phyloP scores from a whole-genome alignment of 2,113 vertebrate genomes.

The Gambusia affinis region DNA sequence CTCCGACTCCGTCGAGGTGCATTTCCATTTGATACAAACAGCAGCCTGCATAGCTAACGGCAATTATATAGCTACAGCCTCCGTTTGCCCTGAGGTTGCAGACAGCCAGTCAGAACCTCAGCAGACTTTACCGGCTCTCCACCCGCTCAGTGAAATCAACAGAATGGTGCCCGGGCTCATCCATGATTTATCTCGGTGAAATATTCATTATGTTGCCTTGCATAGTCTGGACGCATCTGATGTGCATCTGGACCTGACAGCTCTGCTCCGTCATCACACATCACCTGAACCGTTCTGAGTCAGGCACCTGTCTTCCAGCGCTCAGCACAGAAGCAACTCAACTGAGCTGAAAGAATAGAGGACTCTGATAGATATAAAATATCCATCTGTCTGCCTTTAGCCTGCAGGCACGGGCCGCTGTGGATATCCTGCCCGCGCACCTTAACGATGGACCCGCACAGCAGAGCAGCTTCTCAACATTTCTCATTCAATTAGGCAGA shows the following conservation, averaged over 20 bases:
- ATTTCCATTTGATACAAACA: conserved; percentile 79
- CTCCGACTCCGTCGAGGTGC: conserved; percentile 61
- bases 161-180: conserved; percentile 69
- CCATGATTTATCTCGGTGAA: conserved; percentile 77
- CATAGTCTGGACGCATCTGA: conserved; percentile 70
- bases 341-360: conserved; percentile 75
- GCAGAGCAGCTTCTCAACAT: conserved; percentile 63
- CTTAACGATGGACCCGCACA: conserved; percentile 42
- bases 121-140: conserved; percentile 69
- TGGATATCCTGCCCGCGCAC: conserved; percentile 51
- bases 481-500: conserved; percentile 72
- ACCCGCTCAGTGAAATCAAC: conserved; percentile 74
- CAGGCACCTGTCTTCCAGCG: conserved; percentile 70
- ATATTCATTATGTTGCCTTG: conserved; percentile 77
- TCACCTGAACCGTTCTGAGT: conserved; percentile 66
- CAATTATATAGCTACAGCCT: conserved; percentile 79
- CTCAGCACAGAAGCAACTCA: conserved; percentile 66
- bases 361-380: conserved; percentile 66
- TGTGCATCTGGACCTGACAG: conserved; percentile 75
- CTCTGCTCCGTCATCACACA: conserved; percentile 74
- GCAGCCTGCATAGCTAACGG: conserved; percentile 77
- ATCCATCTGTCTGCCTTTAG: conserved; percentile 71
- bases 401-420: conserved; percentile 71
- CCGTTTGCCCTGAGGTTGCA: conserved; percentile 76
- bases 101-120: conserved; percentile 74